phyloP scores from a whole-genome alignment of 2,888 invertebrate genomes.

The Melanophora roralis region DNA sequence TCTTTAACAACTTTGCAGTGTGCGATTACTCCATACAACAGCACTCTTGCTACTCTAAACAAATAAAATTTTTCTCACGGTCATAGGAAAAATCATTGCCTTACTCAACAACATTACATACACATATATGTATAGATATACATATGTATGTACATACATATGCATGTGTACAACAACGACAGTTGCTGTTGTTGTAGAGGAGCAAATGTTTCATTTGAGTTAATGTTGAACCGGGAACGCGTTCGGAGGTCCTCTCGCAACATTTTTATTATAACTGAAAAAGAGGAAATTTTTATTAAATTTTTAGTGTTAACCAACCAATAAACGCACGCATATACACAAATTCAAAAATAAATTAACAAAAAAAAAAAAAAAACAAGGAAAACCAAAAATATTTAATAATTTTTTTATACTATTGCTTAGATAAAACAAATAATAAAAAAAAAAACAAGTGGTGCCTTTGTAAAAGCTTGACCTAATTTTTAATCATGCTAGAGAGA shows the following conservation, averaged over 20 bases:
- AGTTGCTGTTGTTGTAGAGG: conserved; percentile 49
- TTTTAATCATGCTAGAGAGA: conserved; percentile 10
- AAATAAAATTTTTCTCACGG: conserved; percentile 47
- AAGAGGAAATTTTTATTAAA: conserved; percentile 40
- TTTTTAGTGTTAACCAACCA: conserved; percentile 44
- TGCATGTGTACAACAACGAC: background rate
- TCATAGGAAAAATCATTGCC: conserved; percentile 54
- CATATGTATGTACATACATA: no score
- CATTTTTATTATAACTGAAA: conserved; percentile 39
- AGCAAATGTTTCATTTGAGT: conserved; percentile 65
- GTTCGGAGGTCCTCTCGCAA: conserved; percentile 65
- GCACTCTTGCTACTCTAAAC: conserved; percentile 43
- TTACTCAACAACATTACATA: conserved; percentile 48
- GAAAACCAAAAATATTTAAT: conserved; percentile 18
- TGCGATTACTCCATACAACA: conserved; percentile 3
- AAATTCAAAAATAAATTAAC: conserved; percentile 15
- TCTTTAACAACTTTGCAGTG: no score
- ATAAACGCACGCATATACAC: conserved; percentile 51
- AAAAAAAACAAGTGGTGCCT: conserved; percentile 51
- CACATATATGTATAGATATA: no score
- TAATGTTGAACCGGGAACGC: conserved; percentile 69
- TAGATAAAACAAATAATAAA: conserved; percentile 6
- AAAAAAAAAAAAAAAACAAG: conserved; percentile 12
- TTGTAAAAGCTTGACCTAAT: conserved; percentile 43
- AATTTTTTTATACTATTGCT: background rate